Conservation (phyloP, 2,113 vertebrate genomes). For the Tonatia bakeri region DNA sequence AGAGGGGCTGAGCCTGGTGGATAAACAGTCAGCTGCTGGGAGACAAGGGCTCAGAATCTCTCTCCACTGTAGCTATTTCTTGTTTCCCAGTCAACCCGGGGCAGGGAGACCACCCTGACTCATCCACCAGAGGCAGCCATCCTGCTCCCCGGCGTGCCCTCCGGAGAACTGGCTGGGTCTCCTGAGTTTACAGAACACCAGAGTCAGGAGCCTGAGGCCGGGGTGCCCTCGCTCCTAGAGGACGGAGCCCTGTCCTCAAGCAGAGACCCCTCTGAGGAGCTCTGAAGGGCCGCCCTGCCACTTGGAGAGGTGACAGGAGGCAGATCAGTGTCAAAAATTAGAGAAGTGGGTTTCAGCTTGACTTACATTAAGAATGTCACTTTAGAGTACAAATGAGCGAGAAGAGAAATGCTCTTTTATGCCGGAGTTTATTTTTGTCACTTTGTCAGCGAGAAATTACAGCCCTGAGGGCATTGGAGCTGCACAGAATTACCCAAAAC, state of each 20-base stretch:
- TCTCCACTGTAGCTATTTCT: not conserved
- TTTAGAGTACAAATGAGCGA: constrained; percentile 48
- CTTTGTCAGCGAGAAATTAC: constrained; percentile 75
- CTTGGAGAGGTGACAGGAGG: constrained; percentile 4
- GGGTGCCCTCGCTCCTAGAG: not conserved
- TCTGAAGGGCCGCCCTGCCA: not conserved
- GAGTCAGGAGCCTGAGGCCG: not conserved
- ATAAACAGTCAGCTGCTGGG: not conserved
- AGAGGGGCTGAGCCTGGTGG: not conserved
- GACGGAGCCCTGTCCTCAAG: not conserved
- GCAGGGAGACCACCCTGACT: not conserved
- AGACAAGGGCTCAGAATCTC: not conserved
- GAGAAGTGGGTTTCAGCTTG: constrained; percentile 59
- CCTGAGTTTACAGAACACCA: not conserved
- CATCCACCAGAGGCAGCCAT: not conserved
- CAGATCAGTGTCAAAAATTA: constrained; percentile 62
- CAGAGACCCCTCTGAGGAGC: not conserved
- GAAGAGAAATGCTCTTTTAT: constrained; percentile 69
- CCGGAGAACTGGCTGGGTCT: not conserved
- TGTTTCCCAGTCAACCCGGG: not conserved
- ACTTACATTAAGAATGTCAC: constrained; percentile 63
- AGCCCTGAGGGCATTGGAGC: constrained; percentile 67
- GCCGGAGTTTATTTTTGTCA: constrained; percentile 75
- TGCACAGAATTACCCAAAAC: constrained; percentile 75
- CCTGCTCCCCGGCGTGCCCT: too few relatives aligned